Evolutionary conservation across 2,113 vertebrate species (phyloP), one percentile per base, ranked within the genome.

Genomic region (Tenrec ecaudatus): DNA sequence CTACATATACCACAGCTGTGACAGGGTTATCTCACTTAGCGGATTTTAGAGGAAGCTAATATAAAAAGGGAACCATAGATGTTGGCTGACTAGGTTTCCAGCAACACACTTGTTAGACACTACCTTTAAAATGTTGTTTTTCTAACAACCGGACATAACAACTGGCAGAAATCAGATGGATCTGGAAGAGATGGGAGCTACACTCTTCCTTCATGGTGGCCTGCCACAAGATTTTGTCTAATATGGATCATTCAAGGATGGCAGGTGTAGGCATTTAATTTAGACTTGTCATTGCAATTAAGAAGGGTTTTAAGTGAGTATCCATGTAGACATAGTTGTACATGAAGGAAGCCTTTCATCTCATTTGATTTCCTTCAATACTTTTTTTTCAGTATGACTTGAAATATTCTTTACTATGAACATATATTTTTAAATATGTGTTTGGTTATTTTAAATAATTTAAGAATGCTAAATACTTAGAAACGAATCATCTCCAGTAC

Each of bases 401-500:
- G 69, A 47, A 15, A 57, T 12, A 86, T 77, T 69, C 60, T 53
- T 81, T 87, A 64, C 19, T 15, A 60, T 29, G 80, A 58, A 22
- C 71, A 73, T 36, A 20, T 38, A n/a, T 73, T 73, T 71, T 36
- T 33, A 19, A 19, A 19, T 36, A 22, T 14, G 83, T 53, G 47
- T 10, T 1, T 53, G 47, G 43, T 53, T 79, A 14, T 58, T 87
- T 88, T 79, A 53, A 53, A 60, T 78, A 73, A 78, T 78, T 76
- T 76, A 47, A 69, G 86, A 89, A 76, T 89, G 31, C 60, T 89
- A 53, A 69, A 38, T 76, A 33, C 19, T 77, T 83, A 80, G 17
- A 81, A 75, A 75, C 31, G n/a, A 22, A 4, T 29, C 73, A 20
- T 14, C 8, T 14, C 14, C 73, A 53, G 31, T 40, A 60, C 12